A percentile compares a stretch with the other conserved stretches of the same genome.
Conservation (phyloP, 2,888 invertebrate species). For the Phyllotreta striolata region DNA sequence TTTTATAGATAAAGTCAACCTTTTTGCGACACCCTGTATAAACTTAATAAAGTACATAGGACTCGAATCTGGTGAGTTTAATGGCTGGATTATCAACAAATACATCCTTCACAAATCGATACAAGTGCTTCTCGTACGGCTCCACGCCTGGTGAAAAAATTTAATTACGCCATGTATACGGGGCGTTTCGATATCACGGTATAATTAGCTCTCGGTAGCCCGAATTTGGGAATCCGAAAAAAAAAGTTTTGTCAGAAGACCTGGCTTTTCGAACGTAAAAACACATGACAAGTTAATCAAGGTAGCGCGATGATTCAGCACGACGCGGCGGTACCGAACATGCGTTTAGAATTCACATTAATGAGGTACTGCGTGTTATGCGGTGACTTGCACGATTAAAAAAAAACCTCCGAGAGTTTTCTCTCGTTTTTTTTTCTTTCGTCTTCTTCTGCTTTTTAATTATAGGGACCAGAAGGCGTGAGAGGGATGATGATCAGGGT, state of each 20-base stretch:
- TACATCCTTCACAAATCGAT: no score
- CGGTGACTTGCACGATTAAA: slow-evolving; percentile 17
- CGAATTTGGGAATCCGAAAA: slow-evolving; percentile 51
- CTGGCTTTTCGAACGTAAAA: slow-evolving; percentile 56
- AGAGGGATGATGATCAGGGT: no score
- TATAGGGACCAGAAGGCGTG: no score
- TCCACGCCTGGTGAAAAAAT: neutral
- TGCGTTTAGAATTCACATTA: slow-evolving; percentile 58
- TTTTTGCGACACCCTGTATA: no score
- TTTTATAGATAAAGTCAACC: no score
- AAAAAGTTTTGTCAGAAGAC: slow-evolving; percentile 43
- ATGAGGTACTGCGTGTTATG: slow-evolving; percentile 52
- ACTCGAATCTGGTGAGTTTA: no score
- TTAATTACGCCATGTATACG: slow-evolving; percentile 46
- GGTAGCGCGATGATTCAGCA: slow-evolving; percentile 54
- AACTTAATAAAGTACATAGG: no score
- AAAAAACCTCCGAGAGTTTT: neutral
- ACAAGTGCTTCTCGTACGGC: neutral
- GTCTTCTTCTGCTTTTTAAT: no score
- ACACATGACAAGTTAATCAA: slow-evolving; percentile 62
- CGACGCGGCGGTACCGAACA: slow-evolving; percentile 53
- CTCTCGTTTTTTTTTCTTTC: slow-evolving; percentile 6
- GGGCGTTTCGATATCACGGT: slow-evolving; percentile 43
- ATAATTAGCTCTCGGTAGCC: slow-evolving; percentile 46
- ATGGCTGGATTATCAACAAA: no score